Evolutionary conservation across 2,888 invertebrate genomes (phyloP).

Genomic region (Dendrolimus pini): DNA sequence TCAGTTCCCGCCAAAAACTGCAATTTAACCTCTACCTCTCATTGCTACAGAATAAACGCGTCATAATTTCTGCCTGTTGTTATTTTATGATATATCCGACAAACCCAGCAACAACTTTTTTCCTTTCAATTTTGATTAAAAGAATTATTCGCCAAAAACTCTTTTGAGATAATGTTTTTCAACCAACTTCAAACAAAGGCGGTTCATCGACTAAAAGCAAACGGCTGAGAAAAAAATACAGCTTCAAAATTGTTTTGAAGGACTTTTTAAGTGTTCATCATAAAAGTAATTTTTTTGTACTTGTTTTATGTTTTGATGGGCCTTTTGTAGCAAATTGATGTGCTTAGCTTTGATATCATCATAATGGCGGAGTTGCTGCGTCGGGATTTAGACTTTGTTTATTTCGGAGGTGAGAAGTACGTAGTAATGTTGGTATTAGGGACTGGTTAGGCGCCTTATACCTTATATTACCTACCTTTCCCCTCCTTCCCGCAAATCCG

Average conservation of each 20-base stretch:
- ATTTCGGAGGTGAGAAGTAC: no score
- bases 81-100: background rate
- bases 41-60: no score
- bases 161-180: background rate
- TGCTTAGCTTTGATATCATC: background rate
- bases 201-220: slow-evolving; percentile 5
- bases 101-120: background rate
- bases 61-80: no score
- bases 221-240: slow-evolving; percentile 12
- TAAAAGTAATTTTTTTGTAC: slow-evolving; percentile 25
- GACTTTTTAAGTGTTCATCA: slow-evolving; percentile 27
- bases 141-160: background rate
- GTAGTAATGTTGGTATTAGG: no score
- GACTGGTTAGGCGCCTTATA: no score
- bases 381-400: background rate
- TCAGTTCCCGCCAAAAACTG: no score
- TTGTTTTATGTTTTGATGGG: background rate
- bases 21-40: no score
- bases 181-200: slow-evolving; percentile 12
- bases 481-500: no score
- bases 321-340: background rate
- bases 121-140: background rate
- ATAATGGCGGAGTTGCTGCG: background rate
- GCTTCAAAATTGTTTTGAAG: slow-evolving; percentile 27
- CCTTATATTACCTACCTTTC: no score